These are phyloP conservation scores for Mola mola DNA, from an alignment of 2,113 vertebrate genomes.

Conservation along the genomic window DNA sequence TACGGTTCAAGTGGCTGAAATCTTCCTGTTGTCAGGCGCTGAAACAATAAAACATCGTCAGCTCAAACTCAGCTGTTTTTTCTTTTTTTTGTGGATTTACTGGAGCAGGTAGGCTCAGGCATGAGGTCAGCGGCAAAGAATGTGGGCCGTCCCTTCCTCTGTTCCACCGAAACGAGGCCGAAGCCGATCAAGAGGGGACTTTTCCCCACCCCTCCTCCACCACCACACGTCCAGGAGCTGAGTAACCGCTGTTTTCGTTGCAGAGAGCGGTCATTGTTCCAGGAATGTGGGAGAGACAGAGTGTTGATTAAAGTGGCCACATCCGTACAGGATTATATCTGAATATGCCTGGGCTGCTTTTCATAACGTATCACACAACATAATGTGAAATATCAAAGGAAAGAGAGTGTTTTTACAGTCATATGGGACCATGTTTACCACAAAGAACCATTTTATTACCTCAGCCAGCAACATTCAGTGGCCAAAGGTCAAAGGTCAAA, in stretches of 20 bases:
- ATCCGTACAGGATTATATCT: no score
- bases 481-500: no score
- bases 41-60: not conserved
- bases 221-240: slow-evolving; percentile 30
- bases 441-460: no score
- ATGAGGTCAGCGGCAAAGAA: slow-evolving; percentile 71
- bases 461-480: no score
- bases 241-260: slow-evolving; percentile 28
- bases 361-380: no score
- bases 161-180: slow-evolving; percentile 54
- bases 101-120: slow-evolving; percentile 5
- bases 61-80: slow-evolving; percentile 3
- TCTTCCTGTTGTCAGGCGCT: not conserved
- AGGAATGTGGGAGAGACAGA: slow-evolving; percentile 66
- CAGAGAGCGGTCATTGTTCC: slow-evolving; percentile 56
- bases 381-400: no score
- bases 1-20: no score
- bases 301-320: no score
- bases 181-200: slow-evolving; percentile 42
- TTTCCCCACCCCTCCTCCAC: not conserved
- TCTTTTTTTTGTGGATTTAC: not conserved
- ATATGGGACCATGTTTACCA: no score
- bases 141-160: slow-evolving; percentile 68
- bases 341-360: no score
- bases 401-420: no score